phyloP scores from a whole-genome alignment of 2,113 vertebrate species.

The Neofelis nebulosa region DNA sequence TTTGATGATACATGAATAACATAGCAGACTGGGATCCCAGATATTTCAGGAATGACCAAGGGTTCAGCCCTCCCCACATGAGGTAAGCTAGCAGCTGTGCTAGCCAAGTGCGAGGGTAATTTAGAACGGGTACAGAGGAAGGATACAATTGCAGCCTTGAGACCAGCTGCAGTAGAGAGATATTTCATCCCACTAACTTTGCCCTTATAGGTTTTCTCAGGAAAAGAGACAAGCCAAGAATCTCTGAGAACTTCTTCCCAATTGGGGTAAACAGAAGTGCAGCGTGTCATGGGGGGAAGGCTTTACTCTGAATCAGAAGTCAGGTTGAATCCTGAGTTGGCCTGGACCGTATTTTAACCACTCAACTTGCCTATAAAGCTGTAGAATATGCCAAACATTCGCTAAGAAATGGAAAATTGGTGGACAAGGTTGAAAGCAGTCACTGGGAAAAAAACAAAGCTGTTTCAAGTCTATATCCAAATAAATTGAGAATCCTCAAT shows the following conservation, averaged over 20 bases:
- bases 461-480: slow-evolving; percentile 29
- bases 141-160: background rate
- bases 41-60: background rate
- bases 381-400: background rate
- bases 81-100: background rate
- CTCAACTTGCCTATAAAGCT: slow-evolving; percentile 38
- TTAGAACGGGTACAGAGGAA: background rate
- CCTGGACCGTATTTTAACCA: slow-evolving; percentile 8
- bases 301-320: background rate
- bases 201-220: background rate
- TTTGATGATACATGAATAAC: background rate
- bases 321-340: slow-evolving; percentile 35
- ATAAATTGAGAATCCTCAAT: background rate
- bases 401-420: slow-evolving; percentile 22
- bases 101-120: background rate
- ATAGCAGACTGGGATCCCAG: background rate
- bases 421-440: slow-evolving; percentile 1
- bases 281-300: background rate
- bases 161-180: background rate
- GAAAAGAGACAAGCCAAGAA: background rate
- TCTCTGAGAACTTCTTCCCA: background rate
- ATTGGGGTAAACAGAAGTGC: background rate
- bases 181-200: background rate
- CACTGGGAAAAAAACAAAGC: background rate
- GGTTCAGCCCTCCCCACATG: background rate